phyloP scores from a whole-genome alignment of 2,888 invertebrate species.

The Nycteola revayana region DNA sequence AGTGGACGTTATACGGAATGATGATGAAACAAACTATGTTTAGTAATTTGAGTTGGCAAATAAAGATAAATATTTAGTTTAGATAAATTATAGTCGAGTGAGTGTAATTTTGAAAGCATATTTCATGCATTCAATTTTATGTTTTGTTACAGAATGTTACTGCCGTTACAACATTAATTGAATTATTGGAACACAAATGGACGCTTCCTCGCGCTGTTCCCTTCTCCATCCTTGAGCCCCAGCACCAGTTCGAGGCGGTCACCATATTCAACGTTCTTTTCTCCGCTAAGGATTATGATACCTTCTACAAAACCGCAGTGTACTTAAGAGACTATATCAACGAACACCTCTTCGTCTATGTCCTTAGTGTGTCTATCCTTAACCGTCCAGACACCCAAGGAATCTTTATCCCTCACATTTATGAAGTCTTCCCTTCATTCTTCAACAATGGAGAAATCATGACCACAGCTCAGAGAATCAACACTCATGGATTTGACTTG shows the following conservation, averaged over 20 bases:
- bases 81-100: no score
- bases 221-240: slow-evolving; percentile 79
- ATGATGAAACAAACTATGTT: no score
- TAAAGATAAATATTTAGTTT: no score
- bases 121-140: slow-evolving; percentile 2
- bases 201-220: slow-evolving; percentile 81
- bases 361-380: slow-evolving; percentile 82
- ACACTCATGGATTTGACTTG: slow-evolving; percentile 57
- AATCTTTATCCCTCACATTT: slow-evolving; percentile 85
- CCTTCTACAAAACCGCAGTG: slow-evolving; percentile 86
- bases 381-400: slow-evolving; percentile 85
- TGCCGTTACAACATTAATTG: slow-evolving; percentile 79
- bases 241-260: slow-evolving; percentile 83
- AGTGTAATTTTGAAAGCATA: no score
- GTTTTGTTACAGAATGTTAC: slow-evolving; percentile 68
- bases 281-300: slow-evolving; percentile 86
- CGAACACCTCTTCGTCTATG: slow-evolving; percentile 86
- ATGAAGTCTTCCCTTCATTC: slow-evolving; percentile 87
- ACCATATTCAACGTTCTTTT: slow-evolving; percentile 85
- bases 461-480: slow-evolving; percentile 84
- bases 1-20: no score
- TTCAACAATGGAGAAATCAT: slow-evolving; percentile 87
- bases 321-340: slow-evolving; percentile 86
- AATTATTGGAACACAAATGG: slow-evolving; percentile 75
- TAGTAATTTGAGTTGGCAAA: no score